Evolutionary conservation across 2,888 invertebrate species (phyloP).

Genomic region (Lasioglossum figueresi): DNA sequence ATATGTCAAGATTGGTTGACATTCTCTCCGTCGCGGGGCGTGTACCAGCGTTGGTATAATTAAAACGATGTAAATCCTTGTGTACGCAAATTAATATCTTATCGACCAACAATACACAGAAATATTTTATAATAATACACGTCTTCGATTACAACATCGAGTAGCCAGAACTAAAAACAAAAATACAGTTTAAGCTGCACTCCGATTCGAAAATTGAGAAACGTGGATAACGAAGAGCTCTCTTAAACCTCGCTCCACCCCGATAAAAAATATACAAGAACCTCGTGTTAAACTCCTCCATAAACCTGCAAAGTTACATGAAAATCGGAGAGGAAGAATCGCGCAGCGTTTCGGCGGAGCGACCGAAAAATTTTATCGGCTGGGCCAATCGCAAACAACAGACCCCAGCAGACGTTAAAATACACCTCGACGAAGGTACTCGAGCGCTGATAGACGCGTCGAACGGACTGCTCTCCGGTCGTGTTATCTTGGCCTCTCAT

Average conservation of each 20-base stretch:
- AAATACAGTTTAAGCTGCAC: not conserved
- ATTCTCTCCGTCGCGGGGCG: too few relatives aligned
- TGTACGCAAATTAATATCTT: too few relatives aligned
- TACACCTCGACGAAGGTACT: not conserved
- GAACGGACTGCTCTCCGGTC: not conserved
- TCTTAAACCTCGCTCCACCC: not conserved
- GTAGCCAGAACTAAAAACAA: too few relatives aligned
- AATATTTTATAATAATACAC: too few relatives aligned
- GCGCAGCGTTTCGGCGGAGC: not conserved
- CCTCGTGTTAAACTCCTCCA: not conserved
- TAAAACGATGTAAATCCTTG: too few relatives aligned
- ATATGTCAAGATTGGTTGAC: too few relatives aligned
- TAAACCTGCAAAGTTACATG: not conserved
- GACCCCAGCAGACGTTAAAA: not conserved
- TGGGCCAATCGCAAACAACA: not conserved
- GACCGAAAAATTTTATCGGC: not conserved
- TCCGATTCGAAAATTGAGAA: not conserved
- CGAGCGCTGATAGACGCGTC: not conserved
- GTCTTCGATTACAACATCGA: too few relatives aligned
- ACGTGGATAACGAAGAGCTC: not conserved
- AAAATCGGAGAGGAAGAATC: not conserved
- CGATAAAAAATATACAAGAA: not conserved
- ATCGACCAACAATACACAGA: too few relatives aligned
- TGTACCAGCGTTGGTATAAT: too few relatives aligned
- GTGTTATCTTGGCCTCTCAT: slow-evolving; percentile 19